phyloP scores from a whole-genome alignment of 2,797 vertebrate genomes.

The Mustela erminea region DNA sequence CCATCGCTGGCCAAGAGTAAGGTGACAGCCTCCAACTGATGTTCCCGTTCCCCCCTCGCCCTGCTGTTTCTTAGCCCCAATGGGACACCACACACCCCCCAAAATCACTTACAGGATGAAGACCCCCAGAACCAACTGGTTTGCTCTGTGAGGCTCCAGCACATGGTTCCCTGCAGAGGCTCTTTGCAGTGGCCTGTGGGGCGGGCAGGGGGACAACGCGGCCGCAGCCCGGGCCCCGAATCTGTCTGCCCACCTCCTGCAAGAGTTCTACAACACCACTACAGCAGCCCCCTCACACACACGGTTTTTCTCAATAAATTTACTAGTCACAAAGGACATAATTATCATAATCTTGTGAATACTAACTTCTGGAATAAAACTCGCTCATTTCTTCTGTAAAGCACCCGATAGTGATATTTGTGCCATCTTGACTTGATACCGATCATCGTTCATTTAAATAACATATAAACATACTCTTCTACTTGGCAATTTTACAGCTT shows the following conservation, averaged over 20 bases:
- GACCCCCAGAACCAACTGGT: neutral
- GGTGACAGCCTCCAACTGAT: neutral
- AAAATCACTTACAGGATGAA: neutral
- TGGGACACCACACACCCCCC: neutral
- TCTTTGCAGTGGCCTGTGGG: neutral
- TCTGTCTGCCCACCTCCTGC: neutral
- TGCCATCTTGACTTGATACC: neutral
- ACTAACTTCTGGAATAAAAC: constrained; percentile 58
- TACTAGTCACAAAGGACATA: constrained; percentile 45
- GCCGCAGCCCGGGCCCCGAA: neutral
- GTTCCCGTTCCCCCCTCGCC: neutral
- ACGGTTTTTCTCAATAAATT: neutral
- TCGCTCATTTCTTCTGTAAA: neutral
- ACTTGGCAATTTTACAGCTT: neutral
- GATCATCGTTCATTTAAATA: neutral
- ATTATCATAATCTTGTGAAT: constrained; percentile 3
- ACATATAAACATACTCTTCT: neutral
- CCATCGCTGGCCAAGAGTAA: neutral
- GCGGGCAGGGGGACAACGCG: neutral
- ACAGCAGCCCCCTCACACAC: neutral
- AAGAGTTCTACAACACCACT: neutral
- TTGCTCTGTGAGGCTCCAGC: rapidly evolving
- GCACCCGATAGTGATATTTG: neutral
- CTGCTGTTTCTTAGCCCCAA: neutral
- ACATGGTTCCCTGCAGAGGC: neutral